Base-by-base conservation (phyloP, 1,140 invertebrate genomes). In the Megathymus violae region DNA sequence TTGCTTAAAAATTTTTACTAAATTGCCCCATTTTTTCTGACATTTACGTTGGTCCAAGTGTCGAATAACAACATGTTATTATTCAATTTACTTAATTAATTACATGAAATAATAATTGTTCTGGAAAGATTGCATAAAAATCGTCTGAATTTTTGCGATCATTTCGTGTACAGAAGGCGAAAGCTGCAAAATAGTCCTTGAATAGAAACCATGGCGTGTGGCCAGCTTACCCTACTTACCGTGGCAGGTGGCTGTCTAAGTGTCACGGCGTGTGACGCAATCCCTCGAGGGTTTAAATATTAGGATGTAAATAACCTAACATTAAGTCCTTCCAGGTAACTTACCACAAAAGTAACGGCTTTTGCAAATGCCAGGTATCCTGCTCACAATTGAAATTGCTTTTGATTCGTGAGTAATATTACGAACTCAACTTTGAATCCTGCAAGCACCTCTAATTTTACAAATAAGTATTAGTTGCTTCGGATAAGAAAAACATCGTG, bases 71-170 rank as follows among this genome's bases (percentile, higher is more conserved):
- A 6, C 17, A 2, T 3, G 19, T 41, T 40, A 54, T 25, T 54
- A 54, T 41, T 36, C 51, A 54, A 54, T 54, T 54, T 54, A 54
- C 25, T 36, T 36, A 54, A 54, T 54, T 54, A 54, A 36, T 6
- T 25, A 40, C 19, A 6, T 41, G 40, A 3, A 22, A 22, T 56
- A 6, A 56, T 27, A 56, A 38, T 56, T 31, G 36, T 54, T 54
- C 14, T 9, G 19, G 9, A 10, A n/a, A 31, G 27, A 43, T 56
- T 43, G 19, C 38, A 43, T 43, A 43, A 54, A 54, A 15, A 43
- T 54, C n/a, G 10, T 22, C 52, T 7, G 14, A 56, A 7, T 56
- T 46, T 13, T 46, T n/a, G n/a, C 16, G 11, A 25, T 13, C 5
- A 46, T 54, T 43, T 54, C 36, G 22, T 9, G 10, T 11, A n/a